Conservation (phyloP, 1,140 invertebrate species). For the Pachypsylla venusta region DNA sequence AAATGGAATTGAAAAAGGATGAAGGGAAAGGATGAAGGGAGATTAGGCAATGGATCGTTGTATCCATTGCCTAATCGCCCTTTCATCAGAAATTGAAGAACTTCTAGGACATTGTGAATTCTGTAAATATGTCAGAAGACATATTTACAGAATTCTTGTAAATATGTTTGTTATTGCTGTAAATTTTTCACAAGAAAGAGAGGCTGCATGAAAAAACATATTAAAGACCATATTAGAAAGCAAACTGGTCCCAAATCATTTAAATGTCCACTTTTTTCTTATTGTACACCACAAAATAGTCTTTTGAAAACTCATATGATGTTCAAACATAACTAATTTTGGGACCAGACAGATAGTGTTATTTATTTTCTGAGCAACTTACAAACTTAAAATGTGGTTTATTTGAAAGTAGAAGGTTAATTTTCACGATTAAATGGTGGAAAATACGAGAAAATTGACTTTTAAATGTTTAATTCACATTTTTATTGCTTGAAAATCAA, state of each 20-base stretch:
- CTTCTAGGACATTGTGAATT: not conserved
- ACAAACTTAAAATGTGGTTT: too few species aligned
- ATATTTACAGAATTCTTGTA: not conserved
- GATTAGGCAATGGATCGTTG: not conserved
- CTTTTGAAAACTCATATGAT: not conserved
- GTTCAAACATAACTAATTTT: not conserved
- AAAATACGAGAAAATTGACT: too few species aligned
- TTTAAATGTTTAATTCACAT: too few species aligned
- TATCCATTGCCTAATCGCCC: not conserved
- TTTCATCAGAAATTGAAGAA: not conserved
- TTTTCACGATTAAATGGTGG: too few species aligned
- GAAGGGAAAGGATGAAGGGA: too few species aligned
- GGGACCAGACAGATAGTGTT: too few species aligned
- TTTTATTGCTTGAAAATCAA: too few species aligned
- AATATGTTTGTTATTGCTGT: conserved; percentile 38
- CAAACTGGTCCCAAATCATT: conserved; percentile 46
- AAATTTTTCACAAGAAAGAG: conserved; percentile 55
- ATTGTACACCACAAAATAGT: not conserved
- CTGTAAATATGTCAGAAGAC: not conserved
- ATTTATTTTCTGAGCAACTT: too few species aligned
- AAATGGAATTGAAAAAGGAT: too few species aligned
- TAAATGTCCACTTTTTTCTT: conserved; percentile 28
- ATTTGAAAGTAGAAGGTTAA: too few species aligned
- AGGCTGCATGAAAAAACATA: conserved; percentile 33
- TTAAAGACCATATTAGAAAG: conserved; percentile 30